Conservation (phyloP, 2,888 invertebrate genomes). For the Ophion obscuratus region DNA sequence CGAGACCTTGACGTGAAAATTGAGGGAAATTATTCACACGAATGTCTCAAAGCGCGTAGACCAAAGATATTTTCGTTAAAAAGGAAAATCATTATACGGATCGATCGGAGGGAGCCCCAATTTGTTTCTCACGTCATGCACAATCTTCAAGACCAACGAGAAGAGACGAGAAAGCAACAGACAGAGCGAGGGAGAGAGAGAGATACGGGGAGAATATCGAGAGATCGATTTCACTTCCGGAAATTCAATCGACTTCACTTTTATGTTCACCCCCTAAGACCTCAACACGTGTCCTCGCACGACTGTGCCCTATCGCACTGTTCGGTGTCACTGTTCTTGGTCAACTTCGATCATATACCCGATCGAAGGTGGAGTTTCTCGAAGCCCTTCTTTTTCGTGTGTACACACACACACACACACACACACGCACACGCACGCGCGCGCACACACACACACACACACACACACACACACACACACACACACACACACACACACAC, state of each 20-base stretch:
- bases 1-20: slow-evolving; percentile 1
- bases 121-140: slow-evolving; percentile 17
- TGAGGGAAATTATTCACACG: too few relatives aligned
- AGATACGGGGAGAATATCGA: slow-evolving; percentile 34
- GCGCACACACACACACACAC: background rate
- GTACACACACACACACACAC: background rate
- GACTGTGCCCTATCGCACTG: slow-evolving; percentile 28
- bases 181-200: slow-evolving; percentile 8
- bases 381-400: slow-evolving; percentile 43
- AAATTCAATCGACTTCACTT: slow-evolving; percentile 76
- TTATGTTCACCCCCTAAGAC: slow-evolving; percentile 56
- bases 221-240: slow-evolving; percentile 77
- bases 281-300: slow-evolving; percentile 59
- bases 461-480: background rate
- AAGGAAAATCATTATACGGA: background rate
- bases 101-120: background rate
- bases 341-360: slow-evolving; percentile 39
- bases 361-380: slow-evolving; percentile 59
- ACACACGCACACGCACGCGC: too few relatives aligned
- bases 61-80: too few relatives aligned
- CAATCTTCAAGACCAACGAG: slow-evolving; percentile 28
- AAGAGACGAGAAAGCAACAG: background rate
- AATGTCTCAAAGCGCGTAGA: too few relatives aligned
- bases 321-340: slow-evolving; percentile 25
- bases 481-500: background rate